Conservation (phyloP, 2,113 vertebrate genomes). For the Nesoenas mayeri region DNA sequence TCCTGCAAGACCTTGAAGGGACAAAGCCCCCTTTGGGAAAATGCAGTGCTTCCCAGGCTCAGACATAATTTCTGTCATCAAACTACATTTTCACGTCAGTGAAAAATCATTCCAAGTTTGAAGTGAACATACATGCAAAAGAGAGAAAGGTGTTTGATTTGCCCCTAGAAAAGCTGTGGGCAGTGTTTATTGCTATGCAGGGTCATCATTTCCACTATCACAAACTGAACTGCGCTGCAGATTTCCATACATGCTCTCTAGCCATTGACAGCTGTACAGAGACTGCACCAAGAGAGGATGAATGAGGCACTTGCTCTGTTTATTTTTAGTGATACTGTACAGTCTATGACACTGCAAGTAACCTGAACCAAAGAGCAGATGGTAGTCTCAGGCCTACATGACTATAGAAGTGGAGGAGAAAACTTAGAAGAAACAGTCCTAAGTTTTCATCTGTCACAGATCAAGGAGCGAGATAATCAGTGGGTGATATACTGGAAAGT, state of each 20-base stretch:
- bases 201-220: background rate
- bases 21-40: background rate
- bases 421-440: background rate
- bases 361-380: constrained; percentile 22
- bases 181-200: background rate
- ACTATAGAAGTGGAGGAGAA: background rate
- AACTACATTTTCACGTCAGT: background rate
- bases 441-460: background rate
- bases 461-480: background rate
- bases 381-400: background rate
- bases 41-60: background rate
- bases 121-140: background rate
- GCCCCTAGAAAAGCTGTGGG: background rate
- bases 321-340: constrained; percentile 61
- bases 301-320: constrained; percentile 18
- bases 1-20: background rate
- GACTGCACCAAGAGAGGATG: background rate
- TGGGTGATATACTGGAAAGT: background rate
- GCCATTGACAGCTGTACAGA: background rate
- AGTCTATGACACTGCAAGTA: background rate
- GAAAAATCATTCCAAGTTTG: background rate
- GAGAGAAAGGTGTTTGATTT: background rate
- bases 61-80: background rate
- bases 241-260: background rate
- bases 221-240: background rate